Evolutionary conservation across 2,797 vertebrate genomes (phyloP).

Genomic region (Uromys caudimaculatus): DNA sequence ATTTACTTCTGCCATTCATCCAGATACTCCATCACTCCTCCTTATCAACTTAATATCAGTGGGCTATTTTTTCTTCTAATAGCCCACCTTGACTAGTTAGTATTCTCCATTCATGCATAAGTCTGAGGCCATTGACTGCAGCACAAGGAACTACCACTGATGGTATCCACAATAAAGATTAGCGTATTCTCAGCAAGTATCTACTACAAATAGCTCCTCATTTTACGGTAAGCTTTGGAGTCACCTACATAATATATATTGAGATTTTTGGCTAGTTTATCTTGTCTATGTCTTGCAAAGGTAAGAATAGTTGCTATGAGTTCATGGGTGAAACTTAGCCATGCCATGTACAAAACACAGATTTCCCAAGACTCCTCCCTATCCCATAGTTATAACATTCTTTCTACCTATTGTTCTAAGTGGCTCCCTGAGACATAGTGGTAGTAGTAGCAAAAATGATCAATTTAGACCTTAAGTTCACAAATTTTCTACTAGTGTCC

Average conservation of each 20-base stretch:
- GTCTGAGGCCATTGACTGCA: neutral
- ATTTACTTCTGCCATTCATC: neutral
- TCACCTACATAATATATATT: too few relatives aligned
- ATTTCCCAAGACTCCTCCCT: neutral
- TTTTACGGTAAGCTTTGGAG: neutral
- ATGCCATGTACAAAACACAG: neutral
- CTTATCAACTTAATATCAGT: too few relatives aligned
- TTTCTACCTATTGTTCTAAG: neutral
- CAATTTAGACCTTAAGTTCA: neutral
- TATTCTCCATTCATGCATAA: neutral
- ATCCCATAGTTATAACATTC: too few relatives aligned
- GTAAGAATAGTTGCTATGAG: neutral
- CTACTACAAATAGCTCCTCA: neutral
- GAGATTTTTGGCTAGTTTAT: neutral
- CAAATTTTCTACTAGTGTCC: neutral
- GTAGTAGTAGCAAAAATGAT: neutral
- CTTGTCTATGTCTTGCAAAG: neutral
- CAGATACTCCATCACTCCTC: neutral
- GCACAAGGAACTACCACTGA: neutral
- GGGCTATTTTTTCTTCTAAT: neutral
- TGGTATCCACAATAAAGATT: too few relatives aligned
- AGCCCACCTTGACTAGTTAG: neutral
- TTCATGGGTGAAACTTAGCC: neutral
- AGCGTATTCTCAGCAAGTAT: too few relatives aligned
- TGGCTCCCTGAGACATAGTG: neutral